phyloP scores from a whole-genome alignment of 2,888 invertebrate species.

The Lingula anatina region DNA sequence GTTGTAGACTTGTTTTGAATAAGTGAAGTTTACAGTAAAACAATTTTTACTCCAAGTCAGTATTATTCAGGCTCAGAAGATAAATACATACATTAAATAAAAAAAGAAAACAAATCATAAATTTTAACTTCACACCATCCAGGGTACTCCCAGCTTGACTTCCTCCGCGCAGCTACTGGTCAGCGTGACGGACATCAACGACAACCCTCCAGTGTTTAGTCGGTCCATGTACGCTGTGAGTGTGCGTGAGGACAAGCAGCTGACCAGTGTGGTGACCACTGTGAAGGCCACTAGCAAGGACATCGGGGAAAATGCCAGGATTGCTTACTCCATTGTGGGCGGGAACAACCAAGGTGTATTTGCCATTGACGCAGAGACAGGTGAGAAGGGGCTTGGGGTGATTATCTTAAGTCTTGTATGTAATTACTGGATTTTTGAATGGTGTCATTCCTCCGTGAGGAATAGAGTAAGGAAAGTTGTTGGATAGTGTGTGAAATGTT shows the following conservation, averaged over 20 bases:
- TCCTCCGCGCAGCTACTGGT: conserved; percentile 23
- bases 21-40: no score
- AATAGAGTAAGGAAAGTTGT: no score
- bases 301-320: conserved; percentile 87
- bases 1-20: no score
- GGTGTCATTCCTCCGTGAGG: no score
- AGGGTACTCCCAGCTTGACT: conserved; percentile 31
- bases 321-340: conserved; percentile 72
- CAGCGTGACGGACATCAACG: conserved; percentile 70
- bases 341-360: conserved; percentile 92
- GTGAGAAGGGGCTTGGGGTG: no score
- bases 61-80: no score
- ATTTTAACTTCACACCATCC: conserved; percentile 73
- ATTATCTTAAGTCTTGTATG: no score
- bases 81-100: no score
- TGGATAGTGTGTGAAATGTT: no score
- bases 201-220: conserved; percentile 91
- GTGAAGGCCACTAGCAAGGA: conserved; percentile 90
- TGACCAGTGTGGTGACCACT: conserved; percentile 75
- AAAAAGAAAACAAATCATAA: no score
- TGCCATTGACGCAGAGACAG: conserved; percentile 75
- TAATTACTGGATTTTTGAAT: no score
- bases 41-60: no score
- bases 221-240: conserved; percentile 72
- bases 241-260: conserved; percentile 69